These are phyloP conservation scores for Cassiopea andromeda DNA, from an alignment of 30 jellyfish, hydroid and myxozoan genomes.

Conservation along the genomic window DNA sequence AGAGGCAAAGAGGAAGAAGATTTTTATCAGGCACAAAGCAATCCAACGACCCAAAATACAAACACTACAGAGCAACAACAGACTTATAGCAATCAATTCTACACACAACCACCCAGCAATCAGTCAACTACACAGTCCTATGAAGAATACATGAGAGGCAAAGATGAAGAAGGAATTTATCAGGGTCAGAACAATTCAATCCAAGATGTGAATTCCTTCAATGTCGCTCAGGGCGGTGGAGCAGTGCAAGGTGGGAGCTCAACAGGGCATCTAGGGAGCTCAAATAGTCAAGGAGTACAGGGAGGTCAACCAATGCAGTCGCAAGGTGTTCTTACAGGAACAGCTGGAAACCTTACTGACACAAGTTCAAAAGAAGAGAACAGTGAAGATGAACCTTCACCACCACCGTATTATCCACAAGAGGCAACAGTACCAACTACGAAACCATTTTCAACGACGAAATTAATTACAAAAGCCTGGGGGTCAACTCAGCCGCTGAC, in stretches of 20 bases:
- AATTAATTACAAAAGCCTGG: constrained; percentile 5
- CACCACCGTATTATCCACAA: constrained; percentile 54
- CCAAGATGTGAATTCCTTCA: background rate
- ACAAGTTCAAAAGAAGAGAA: background rate
- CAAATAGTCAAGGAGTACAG: background rate
- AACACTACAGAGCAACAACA: background rate
- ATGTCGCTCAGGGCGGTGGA: constrained; percentile 5
- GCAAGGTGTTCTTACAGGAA: constrained; percentile 23
- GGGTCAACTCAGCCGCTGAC: background rate
- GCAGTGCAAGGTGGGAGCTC: constrained; percentile 4
- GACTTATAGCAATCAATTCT: background rate
- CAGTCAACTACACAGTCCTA: background rate
- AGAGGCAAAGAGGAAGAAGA: background rate
- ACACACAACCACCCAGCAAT: background rate
- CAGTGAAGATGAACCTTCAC: constrained; percentile 9
- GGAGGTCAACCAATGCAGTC: constrained; percentile 5
- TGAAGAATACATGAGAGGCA: background rate
- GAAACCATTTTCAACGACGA: constrained; percentile 16
- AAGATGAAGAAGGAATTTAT: background rate
- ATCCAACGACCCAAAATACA: background rate
- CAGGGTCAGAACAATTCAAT: no score
- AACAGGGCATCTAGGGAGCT: background rate
- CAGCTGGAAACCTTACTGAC: constrained; percentile 11
- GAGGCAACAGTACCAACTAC: constrained; percentile 34
- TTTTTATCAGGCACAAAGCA: background rate